Evolutionary conservation across 2,113 vertebrate species (phyloP).

Genomic region (Carollia perspicillata): DNA sequence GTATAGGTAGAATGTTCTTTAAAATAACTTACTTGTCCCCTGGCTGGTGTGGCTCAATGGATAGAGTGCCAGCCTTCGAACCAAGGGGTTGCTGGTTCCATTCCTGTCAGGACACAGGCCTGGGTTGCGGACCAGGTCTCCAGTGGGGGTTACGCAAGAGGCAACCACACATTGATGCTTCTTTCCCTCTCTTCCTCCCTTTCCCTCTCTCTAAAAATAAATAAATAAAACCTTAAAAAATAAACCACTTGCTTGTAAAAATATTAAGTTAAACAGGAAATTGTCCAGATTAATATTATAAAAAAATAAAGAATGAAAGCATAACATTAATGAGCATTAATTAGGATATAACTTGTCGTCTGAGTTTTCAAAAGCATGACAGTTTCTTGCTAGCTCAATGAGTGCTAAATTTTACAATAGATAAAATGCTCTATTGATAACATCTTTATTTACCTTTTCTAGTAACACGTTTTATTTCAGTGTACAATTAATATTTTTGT

Average conservation of each 20-base stretch:
- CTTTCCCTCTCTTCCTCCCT: too few species aligned
- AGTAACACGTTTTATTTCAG: neutral
- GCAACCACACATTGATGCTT: too few species aligned
- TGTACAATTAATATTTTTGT: neutral
- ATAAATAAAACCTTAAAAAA: too few species aligned
- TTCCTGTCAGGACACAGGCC: too few species aligned
- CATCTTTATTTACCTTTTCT: neutral
- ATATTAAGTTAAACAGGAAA: neutral
- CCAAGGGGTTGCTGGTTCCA: too few species aligned
- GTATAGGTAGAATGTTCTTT: neutral
- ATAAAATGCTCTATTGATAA: neutral
- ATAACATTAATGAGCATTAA: neutral
- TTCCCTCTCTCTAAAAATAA: too few species aligned
- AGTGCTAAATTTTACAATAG: neutral
- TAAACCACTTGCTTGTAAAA: neutral
- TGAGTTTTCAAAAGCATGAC: neutral
- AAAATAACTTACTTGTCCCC: neutral
- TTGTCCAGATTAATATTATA: neutral
- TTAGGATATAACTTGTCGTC: neutral
- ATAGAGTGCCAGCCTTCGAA: too few species aligned
- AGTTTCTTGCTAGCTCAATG: neutral
- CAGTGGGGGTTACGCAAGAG: too few species aligned
- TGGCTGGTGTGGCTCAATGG: too few species aligned
- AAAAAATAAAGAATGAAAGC: neutral
- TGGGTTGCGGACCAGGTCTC: too few species aligned